These are phyloP conservation scores for Drosophila demipolita DNA, from an alignment of 2,888 invertebrate species.

Conservation along the genomic window DNA sequence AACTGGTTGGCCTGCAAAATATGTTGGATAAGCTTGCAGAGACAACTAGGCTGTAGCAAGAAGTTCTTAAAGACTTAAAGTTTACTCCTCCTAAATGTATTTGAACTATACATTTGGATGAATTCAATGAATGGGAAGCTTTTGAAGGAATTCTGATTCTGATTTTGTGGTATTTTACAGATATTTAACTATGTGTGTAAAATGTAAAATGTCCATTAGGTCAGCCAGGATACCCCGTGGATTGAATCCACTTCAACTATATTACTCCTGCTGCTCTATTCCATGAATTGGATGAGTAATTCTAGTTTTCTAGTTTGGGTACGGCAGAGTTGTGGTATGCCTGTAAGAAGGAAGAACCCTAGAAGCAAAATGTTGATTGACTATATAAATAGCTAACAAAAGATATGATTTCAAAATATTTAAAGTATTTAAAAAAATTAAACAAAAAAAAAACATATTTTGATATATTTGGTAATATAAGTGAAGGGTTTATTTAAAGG, in stretches of 20 bases:
- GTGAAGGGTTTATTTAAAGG: not conserved
- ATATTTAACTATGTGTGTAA: not conserved
- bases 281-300: no score
- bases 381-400: no score
- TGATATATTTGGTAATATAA: no score
- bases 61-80: not conserved
- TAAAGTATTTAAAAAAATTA: no score
- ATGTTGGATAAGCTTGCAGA: not conserved
- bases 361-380: no score
- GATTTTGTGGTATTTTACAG: not conserved
- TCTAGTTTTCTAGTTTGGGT: no score
- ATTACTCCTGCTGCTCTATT: not conserved
- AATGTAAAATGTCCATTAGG: not conserved
- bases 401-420: no score
- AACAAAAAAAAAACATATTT: no score
- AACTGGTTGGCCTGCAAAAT: not conserved
- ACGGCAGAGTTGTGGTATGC: no score
- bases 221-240: not conserved
- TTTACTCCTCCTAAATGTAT: not conserved
- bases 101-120: not conserved
- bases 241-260: not conserved
- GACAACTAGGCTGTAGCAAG: not conserved
- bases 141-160: not conserved
- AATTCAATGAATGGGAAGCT: not conserved
- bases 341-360: not conserved